Percentiles rank a stretch among this genome's conserved stretches.
Conservation (phyloP, 1,140 invertebrate genomes). For the Diabrotica virgifera region DNA sequence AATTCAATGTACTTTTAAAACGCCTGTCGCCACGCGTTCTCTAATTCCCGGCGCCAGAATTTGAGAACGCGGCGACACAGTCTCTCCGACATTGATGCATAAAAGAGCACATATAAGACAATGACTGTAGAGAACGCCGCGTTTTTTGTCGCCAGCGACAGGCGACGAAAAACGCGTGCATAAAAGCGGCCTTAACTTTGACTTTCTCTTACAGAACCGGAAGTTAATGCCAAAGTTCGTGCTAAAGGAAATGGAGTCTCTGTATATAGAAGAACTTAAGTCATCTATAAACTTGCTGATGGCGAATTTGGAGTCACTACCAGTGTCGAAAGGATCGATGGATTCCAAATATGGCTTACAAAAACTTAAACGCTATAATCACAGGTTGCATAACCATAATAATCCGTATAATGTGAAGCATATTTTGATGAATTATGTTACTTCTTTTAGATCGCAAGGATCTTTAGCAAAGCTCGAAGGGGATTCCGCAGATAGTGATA, state of each 20-base stretch:
- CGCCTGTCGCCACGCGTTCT: background rate
- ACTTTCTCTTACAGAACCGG: conserved; percentile 70
- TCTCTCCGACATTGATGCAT: background rate
- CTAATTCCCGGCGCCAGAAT: background rate
- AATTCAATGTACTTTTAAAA: background rate
- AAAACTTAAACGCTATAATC: conserved; percentile 91
- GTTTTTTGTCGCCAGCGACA: background rate
- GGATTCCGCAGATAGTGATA: conserved; percentile 86
- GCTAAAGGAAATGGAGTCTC: conserved; percentile 99
- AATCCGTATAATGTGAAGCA: conserved; percentile 51
- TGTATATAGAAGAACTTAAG: conserved; percentile 98
- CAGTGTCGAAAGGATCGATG: conserved; percentile 95
- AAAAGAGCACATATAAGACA: background rate
- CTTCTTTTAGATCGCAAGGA: conserved; percentile 77
- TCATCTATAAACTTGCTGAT: conserved; percentile 97
- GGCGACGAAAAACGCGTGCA: no score
- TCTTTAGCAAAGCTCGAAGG: conserved; percentile 91
- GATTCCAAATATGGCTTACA: conserved; percentile 97
- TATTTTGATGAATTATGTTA: conserved; percentile 51
- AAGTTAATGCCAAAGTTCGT: conserved; percentile 99
- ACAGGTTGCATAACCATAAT: conserved; percentile 69
- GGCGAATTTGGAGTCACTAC: conserved; percentile 97
- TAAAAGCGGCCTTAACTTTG: background rate
- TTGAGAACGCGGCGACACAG: background rate
- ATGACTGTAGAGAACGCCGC: background rate